Conservation (phyloP, 2,888 invertebrate species). For the Ariolimax columbianus region DNA sequence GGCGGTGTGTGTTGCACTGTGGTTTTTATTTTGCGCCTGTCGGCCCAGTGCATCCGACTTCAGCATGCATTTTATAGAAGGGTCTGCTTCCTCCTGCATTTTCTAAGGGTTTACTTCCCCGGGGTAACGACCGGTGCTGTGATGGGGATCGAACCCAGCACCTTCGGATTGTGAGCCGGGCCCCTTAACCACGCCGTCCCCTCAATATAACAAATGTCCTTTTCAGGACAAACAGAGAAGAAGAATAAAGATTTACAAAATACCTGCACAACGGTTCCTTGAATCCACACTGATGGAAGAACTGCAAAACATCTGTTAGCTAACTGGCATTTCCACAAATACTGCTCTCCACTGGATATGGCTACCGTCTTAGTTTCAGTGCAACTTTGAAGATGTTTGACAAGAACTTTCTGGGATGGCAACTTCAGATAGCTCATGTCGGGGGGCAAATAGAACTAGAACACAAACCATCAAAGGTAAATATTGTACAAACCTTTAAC, state of each 20-base stretch:
- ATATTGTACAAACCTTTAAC: too few relatives aligned
- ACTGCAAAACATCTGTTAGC: conserved; percentile 21
- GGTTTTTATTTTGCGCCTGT: too few relatives aligned
- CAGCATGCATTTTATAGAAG: too few relatives aligned
- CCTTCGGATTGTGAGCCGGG: too few relatives aligned
- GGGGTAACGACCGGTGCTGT: too few relatives aligned
- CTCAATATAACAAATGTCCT: too few relatives aligned
- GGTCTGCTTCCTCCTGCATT: too few relatives aligned
- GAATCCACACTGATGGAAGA: conserved; percentile 31
- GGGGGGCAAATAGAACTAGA: background rate
- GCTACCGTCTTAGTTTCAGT: background rate
- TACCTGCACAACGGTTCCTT: conserved; percentile 37
- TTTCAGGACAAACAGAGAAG: background rate
- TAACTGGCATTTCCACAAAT: conserved; percentile 15
- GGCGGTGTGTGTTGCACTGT: too few relatives aligned
- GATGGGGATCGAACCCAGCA: too few relatives aligned
- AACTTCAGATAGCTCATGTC: conserved; percentile 21
- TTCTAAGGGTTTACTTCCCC: too few relatives aligned
- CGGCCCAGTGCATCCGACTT: too few relatives aligned
- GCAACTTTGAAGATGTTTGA: conserved; percentile 3
- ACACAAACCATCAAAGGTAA: background rate
- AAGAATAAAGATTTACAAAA: background rate
- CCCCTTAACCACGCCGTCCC: too few relatives aligned
- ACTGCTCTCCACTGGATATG: background rate
- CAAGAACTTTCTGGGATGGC: conserved; percentile 35